Evolutionary conservation across 2,797 vertebrate species (phyloP), one percentile per base, ranked within the genome.

Genomic region (Tangara arthus): DNA sequence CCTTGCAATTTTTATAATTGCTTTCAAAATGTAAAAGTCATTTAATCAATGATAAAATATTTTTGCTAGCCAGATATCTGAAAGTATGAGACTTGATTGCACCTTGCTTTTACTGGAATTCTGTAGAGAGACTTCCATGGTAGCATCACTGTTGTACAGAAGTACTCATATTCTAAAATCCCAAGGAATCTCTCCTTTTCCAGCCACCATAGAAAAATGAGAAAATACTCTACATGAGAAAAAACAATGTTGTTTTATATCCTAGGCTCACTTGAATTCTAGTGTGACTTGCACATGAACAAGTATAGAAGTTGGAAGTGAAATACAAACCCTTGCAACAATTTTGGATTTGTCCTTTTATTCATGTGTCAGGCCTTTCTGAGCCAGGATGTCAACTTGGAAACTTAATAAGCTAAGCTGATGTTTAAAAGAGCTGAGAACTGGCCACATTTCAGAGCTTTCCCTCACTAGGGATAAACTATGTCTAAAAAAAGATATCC

Each of bases 341-440:
- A 60, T 73, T 80, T 21, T 82, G 37, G 76, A 76, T 89, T 89
- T 84, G 39, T 61, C 22, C 34, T 85, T 76, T 73, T 76, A 63
- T 61, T 87, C 42, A 64, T 50, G 28, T 63, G 64, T 83, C 64
- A 85, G 72, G 46, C 18, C 34, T 89, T 93, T 88, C 61, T 72
- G 50, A 91, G 79, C 49, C 77, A 83, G 79, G n/a, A 60, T 82
- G 68, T 82, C 85, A 82, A 24, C 60, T 85, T 66, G 68, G 72
- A 90, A 87, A 93, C 21, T 52, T 39, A 72, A 53, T 46, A 87
- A 80, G 7, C 39, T 87, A 87, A 70, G 49, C 18, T 57, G 52
- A 55, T 68, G 23, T 90, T 94, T 73, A 91, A 78, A 88, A 90
- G 72, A 81, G 61, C 28, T 91, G 52, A 91, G 53, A 95, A 85